Conservation (phyloP, 35 echinoderm and acorn worm genomes). For the Chiridota heheva region DNA sequence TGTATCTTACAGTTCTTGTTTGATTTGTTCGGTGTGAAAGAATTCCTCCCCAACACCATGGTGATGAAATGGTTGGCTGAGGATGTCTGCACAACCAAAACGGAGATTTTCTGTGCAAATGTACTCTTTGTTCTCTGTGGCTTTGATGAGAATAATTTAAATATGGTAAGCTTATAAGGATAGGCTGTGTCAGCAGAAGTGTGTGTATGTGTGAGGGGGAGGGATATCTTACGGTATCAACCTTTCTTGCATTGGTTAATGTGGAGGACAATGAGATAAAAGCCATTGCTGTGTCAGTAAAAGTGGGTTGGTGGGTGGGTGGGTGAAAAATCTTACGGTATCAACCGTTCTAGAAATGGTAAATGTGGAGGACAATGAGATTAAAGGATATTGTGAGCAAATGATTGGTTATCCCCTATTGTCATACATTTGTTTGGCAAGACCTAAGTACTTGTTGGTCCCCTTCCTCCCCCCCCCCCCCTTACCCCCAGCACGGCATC, state of each 20-base stretch:
- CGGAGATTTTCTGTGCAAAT: conserved; percentile 67
- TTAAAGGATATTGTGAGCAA: too few species aligned
- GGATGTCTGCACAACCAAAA: conserved; percentile 48
- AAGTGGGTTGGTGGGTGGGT: too few species aligned
- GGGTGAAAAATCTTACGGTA: too few species aligned
- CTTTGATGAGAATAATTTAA: conserved; percentile 73
- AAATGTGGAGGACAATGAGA: too few species aligned
- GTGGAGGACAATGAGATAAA: background rate
- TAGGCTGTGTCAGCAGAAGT: background rate
- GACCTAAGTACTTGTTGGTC: too few species aligned
- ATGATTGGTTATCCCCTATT: too few species aligned
- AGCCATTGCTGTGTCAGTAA: too few species aligned
- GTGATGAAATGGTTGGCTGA: conserved; percentile 74
- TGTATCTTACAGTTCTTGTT: conserved; percentile 76
- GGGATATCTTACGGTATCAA: background rate
- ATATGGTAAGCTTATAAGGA: conserved; percentile 60
- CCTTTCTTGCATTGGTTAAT: background rate
- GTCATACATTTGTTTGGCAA: too few species aligned
- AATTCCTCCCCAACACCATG: conserved; percentile 72
- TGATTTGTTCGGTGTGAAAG: conserved; percentile 72
- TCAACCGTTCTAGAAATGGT: too few species aligned
- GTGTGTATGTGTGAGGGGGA: too few species aligned
- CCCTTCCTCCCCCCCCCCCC: too few species aligned
- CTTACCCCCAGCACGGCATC: too few species aligned
- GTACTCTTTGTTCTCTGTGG: conserved; percentile 91